Base-by-base conservation (phyloP, 2,888 invertebrate species). In the Nomada lathburiana region DNA sequence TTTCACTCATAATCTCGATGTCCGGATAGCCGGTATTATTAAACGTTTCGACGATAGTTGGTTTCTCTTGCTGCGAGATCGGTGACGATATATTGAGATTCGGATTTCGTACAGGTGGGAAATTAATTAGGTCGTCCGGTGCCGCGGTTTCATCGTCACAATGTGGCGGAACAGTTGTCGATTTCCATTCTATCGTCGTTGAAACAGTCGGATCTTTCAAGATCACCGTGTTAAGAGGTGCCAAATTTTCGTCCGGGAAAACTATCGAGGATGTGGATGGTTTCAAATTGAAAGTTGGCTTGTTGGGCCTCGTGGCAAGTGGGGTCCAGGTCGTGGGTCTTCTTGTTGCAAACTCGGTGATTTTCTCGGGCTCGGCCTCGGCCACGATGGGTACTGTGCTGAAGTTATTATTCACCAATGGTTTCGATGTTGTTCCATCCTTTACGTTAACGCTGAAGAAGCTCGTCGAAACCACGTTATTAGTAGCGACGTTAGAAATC, bases 31-130 rank as follows among this genome's bases (percentile, higher is more conserved):
- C 77, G 36, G 94, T 95, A 5, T 95, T 94, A 64, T 95, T 95
- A 68, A 92, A 95, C 0, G 94, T 86, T 0, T 94, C 94, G 0
- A 93, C 90, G 18, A 92, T 81, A 0, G 93, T 93, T 5, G 93
- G 93, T 57, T 93, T 94, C 44, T 94, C 94, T 47, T 94, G 93
- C 67, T 94, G 94, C 11, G 95, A 93, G 36, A 95, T 94, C 0
- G 95, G 94, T 0, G 95, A 94, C 0, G 97, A 96, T 88, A 96
- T 96, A 83, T 97, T 97, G 0, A 97, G 94, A 94, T 97, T 96
- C 0, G 98, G 98, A 92, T 98, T 97, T 64, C 98, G 95, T 0
- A 97, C 98, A 0, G 98, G 98, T 20, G 98, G 98, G 94, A 98
- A 98, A 89, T 97, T 97, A 52, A 96, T 96, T 29, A 96, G 94